phyloP scores from a whole-genome alignment of 2,113 vertebrate genomes.

The Hipposideros armiger region DNA sequence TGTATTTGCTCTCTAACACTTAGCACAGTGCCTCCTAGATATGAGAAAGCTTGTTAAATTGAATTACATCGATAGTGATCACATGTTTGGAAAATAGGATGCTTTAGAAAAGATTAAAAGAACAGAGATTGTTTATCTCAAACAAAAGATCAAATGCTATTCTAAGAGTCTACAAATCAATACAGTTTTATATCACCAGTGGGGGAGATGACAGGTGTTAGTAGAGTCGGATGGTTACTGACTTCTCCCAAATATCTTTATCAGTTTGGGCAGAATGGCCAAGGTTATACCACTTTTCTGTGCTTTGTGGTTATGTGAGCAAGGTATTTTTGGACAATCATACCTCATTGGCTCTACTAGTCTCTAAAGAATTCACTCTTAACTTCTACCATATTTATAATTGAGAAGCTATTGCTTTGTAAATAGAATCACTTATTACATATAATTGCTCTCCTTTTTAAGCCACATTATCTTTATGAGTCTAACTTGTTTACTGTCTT shows the following conservation, averaged over 20 bases:
- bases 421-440: not conserved
- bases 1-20: not conserved
- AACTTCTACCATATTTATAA: not conserved
- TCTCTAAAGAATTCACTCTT: not conserved
- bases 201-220: not conserved
- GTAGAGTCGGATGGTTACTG: not conserved
- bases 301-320: not conserved
- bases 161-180: conserved; percentile 61
- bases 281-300: not conserved
- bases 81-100: conserved; percentile 41
- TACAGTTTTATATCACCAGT: conserved; percentile 44
- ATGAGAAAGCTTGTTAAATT: conserved; percentile 54
- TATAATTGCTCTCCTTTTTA: not conserved
- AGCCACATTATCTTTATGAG: not conserved
- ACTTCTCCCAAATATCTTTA: not conserved
- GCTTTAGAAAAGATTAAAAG: conserved; percentile 74
- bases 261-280: not conserved
- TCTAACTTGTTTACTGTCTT: not conserved
- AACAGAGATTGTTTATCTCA: conserved; percentile 75
- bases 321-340: not conserved
- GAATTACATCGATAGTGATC: conserved; percentile 72
- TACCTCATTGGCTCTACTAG: not conserved
- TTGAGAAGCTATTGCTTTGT: not conserved
- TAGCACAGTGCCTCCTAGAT: not conserved
- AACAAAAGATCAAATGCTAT: conserved; percentile 67